Base-by-base conservation (phyloP, 2,797 vertebrate species). In the Melanotaenia trifasciata region DNA sequence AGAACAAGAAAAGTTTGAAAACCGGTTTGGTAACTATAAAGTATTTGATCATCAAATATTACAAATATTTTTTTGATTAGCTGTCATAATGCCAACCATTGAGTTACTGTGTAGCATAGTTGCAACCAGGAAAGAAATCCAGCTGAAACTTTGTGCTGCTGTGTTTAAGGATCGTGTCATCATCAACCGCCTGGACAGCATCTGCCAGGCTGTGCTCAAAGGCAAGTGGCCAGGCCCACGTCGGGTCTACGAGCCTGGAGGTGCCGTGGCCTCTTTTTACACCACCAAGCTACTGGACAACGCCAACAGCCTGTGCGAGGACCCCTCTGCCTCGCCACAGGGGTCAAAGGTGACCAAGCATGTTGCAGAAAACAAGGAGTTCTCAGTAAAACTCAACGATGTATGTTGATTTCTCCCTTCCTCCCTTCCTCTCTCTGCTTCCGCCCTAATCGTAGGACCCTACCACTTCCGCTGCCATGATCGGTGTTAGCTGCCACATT, bases 291-390 rank as follows among this genome's bases (percentile, higher is more conserved):
- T 99, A 12, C 94, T 99, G 92, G 97, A 99, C 87, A 98, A 94
- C 30, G 94, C 93, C 58, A 95, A 95, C 90, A 92, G 89, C 76
- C 92, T 95, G 78, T 95, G 94, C 91, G 97, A 99, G 92, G 97
- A 99, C 69, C 95, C 94, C 59, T 96, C 96, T 40, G 96, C 95
- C 30, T 97, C 96, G 33, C 90, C 96, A 92, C 97, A 99, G 96
- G 96, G 97, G 96, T 96, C 97, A 98, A 99, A 99, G 98, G 98
- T 99, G 97, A 99, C 97, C 96, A 98, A 97, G 97, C 97, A 98
- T 98, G 97, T 98, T 96, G 96, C 96, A 97, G 97, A 98, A 97
- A 97, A 97, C 96, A 99, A 99, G 97, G 98, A 99, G 96, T 99
- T 99, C 98, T 99, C 98, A 97, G 97, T 99, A 96, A 99, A 98